Base-by-base conservation (phyloP, 2,888 invertebrate genomes). In the Lasioglossum pauxillum region DNA sequence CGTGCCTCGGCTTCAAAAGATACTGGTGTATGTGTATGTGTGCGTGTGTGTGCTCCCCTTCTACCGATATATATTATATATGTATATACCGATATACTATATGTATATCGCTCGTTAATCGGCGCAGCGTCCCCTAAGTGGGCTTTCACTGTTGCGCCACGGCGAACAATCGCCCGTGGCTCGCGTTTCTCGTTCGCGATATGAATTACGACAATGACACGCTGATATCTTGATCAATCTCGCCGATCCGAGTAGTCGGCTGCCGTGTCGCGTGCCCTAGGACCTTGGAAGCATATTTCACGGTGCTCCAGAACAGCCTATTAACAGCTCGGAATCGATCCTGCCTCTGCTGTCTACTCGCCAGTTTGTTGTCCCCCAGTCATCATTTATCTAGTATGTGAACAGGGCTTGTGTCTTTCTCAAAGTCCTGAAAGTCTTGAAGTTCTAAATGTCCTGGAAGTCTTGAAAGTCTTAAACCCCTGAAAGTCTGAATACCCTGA, bases 61-160 rank as follows among this genome's bases (percentile, higher is more conserved):
- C 41, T 23, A n/a, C n/a, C n/a, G 72, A 23, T 53, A 53, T 10
- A 3, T 53, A 23, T 19, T 53, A 8, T 23, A 53, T 5, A 8
- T 23, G 1, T 23, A 23, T 8, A 53, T 23, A 23, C 49, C 7
- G 23, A 49, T 49, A 49, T 2, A 8, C 23, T 8, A 23, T 53
- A 23, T 8, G 23, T 27, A 44, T 49, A 27, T 80, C 69, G 80
- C 81, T 84, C 69, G 81, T 84, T 90, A 90, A 88, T 86, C 88
- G 79, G 84, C 74, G 78, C 71, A 60, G 46, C 69, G 78, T 84
- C 79, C 74, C 83, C 80, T 85, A 90, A 86, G 81, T 81, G 84
- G 78, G 90, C 90, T 88, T 86, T 90, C 89, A 84, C 88, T 82
- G 78, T 89, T 89, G 82, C 89, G 83, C 80, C 90, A 84, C 75